Evolutionary conservation across 2,113 vertebrate species (phyloP).

Genomic region (Uropsilus gracilis): DNA sequence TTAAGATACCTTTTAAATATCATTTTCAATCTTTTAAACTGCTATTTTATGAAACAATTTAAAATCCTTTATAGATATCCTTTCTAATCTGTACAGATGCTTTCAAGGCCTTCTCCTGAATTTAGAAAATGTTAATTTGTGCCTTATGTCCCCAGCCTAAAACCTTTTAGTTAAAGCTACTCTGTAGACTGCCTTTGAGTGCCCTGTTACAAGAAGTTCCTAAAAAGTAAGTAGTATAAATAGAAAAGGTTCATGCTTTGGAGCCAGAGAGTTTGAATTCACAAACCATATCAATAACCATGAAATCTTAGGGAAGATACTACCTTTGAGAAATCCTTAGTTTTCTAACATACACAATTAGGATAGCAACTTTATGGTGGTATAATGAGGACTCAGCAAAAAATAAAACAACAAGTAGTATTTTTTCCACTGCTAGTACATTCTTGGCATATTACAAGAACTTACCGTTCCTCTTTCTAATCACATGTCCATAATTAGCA

Average conservation of each 20-base stretch:
- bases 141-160: background rate
- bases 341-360: slow-evolving; percentile 52
- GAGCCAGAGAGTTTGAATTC: background rate
- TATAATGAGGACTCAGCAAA: slow-evolving; percentile 36
- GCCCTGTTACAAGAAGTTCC: background rate
- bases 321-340: slow-evolving; percentile 2
- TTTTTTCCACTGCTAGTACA: background rate
- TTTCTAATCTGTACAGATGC: background rate
- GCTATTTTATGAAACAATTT: slow-evolving; percentile 30
- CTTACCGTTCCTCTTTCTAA: background rate
- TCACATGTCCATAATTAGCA: slow-evolving; percentile 41
- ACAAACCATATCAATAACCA: background rate
- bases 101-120: slow-evolving; percentile 7
- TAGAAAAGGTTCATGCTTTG: background rate
- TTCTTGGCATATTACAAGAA: background rate
- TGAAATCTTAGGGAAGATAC: background rate
- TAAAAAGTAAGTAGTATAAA: background rate
- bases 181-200: background rate
- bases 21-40: slow-evolving; percentile 10
- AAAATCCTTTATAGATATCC: background rate
- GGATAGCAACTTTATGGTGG: background rate
- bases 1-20: background rate
- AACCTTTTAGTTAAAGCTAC: background rate
- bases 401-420: background rate
- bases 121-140: slow-evolving; percentile 14